Percentiles rank a stretch among this genome's conserved stretches.
These are phyloP conservation scores for Gonioctena quinquepunctata DNA, from an alignment of 1,140 invertebrate genomes.

Conservation along the genomic window DNA sequence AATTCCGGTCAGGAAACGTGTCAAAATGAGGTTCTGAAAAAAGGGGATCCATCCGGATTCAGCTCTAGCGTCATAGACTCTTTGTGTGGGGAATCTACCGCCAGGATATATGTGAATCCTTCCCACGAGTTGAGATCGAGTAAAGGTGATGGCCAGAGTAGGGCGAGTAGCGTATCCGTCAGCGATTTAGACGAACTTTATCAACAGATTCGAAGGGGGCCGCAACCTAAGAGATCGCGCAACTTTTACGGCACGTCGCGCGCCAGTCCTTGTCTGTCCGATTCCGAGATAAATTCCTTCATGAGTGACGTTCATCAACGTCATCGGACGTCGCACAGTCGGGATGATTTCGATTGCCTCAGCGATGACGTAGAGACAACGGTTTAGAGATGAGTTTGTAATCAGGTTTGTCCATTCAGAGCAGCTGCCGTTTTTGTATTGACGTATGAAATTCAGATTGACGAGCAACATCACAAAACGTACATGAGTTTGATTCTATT, in stretches of 20 bases:
- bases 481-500: too few relatives aligned
- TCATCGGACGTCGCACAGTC: background rate
- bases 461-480: too few relatives aligned
- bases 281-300: constrained; percentile 49
- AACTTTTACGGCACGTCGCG: constrained; percentile 14
- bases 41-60: constrained; percentile 26
- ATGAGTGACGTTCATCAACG: constrained; percentile 31
- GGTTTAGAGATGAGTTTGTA: constrained; percentile 34
- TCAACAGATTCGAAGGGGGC: constrained; percentile 59
- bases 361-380: constrained; percentile 50
- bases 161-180: constrained; percentile 54
- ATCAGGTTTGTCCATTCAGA: too few relatives aligned
- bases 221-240: constrained; percentile 14
- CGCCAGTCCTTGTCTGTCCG: constrained; percentile 47
- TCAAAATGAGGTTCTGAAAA: background rate
- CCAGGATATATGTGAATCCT: constrained; percentile 42
- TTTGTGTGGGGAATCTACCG: constrained; percentile 49
- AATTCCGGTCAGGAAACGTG: background rate
- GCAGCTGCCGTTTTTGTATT: too few relatives aligned
- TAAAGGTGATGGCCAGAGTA: constrained; percentile 37
- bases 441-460: too few relatives aligned
- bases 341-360: constrained; percentile 24
- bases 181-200: constrained; percentile 64
- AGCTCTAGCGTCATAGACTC: constrained; percentile 42
- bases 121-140: constrained; percentile 35